phyloP scores from a whole-genome alignment of 2,113 vertebrate species.

The Ceratotherium simum region DNA sequence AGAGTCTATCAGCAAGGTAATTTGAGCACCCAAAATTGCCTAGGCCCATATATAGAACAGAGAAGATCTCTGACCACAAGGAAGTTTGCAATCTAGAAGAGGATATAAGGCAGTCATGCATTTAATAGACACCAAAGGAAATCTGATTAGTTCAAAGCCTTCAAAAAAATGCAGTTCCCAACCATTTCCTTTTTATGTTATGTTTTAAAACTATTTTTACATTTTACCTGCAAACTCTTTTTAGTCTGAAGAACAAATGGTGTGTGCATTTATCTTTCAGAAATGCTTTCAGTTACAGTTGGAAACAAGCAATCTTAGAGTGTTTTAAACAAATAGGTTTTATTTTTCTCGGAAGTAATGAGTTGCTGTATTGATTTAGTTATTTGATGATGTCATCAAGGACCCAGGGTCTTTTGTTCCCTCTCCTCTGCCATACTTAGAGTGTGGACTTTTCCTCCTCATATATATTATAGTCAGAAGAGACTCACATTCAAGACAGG shows the following conservation, averaged over 20 bases:
- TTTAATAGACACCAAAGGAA: conserved; percentile 45
- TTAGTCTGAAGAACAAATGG: not conserved
- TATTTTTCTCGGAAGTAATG: not conserved
- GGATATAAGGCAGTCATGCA: not conserved
- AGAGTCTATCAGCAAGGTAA: not conserved
- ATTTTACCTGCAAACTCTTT: conserved; percentile 34
- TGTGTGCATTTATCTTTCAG: not conserved
- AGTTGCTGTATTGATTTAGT: not conserved
- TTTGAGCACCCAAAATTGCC: not conserved
- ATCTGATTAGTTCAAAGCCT: not conserved
- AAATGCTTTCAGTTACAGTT: conserved; percentile 26
- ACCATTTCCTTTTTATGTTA: conserved; percentile 6
- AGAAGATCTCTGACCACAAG: not conserved
- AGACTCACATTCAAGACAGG: not conserved
- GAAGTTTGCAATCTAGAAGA: not conserved
- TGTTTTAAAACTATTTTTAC: conserved; percentile 45
- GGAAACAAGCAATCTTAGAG: conserved; percentile 38
- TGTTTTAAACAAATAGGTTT: conserved; percentile 8
- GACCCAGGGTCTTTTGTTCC: not conserved
- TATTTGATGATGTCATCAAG: not conserved
- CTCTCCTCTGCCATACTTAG: not conserved
- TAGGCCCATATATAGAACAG: not conserved
- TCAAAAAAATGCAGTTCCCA: not conserved
- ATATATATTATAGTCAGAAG: not conserved
- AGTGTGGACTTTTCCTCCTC: not conserved